Percentiles rank a stretch among this genome's conserved stretches.
Conservation (phyloP, 1,140 invertebrate genomes). For the Drosophila eugracilis region DNA sequence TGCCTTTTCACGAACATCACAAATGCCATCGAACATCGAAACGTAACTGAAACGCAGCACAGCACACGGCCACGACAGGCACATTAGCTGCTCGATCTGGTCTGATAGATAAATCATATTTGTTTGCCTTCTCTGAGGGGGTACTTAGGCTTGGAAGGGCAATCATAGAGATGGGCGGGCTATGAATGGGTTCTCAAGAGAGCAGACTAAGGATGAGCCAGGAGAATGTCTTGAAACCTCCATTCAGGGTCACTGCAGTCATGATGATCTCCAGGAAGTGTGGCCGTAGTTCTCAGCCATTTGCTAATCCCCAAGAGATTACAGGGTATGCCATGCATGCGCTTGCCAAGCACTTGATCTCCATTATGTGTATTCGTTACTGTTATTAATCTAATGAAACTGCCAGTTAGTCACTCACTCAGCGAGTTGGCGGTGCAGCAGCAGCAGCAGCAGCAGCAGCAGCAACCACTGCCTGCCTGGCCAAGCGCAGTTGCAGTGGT, state of each 20-base stretch:
- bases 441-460: too few relatives aligned
- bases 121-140: slow-evolving; percentile 4
- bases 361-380: slow-evolving; percentile 47
- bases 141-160: not conserved
- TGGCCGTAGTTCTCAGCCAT: not conserved
- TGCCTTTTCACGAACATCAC: slow-evolving; percentile 45
- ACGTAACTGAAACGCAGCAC: not conserved
- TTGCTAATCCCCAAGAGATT: slow-evolving; percentile 13
- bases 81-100: slow-evolving; percentile 7
- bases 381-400: slow-evolving; percentile 49
- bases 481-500: slow-evolving; percentile 29
- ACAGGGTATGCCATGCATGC: slow-evolving; percentile 20
- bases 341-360: slow-evolving; percentile 25
- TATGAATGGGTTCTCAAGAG: too few relatives aligned
- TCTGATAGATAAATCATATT: slow-evolving; percentile 28
- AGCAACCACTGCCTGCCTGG: too few relatives aligned
- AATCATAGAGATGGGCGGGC: too few relatives aligned
- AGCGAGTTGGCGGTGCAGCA: slow-evolving; percentile 10
- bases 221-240: too few relatives aligned
- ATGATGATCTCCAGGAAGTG: slow-evolving; percentile 14
- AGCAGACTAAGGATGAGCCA: too few relatives aligned
- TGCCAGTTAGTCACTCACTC: slow-evolving; percentile 42
- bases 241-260: not conserved
- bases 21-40: slow-evolving; percentile 31
- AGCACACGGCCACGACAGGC: not conserved